phyloP scores from a whole-genome alignment of 2,888 invertebrate species.

The Tenthredo distinguenda region DNA sequence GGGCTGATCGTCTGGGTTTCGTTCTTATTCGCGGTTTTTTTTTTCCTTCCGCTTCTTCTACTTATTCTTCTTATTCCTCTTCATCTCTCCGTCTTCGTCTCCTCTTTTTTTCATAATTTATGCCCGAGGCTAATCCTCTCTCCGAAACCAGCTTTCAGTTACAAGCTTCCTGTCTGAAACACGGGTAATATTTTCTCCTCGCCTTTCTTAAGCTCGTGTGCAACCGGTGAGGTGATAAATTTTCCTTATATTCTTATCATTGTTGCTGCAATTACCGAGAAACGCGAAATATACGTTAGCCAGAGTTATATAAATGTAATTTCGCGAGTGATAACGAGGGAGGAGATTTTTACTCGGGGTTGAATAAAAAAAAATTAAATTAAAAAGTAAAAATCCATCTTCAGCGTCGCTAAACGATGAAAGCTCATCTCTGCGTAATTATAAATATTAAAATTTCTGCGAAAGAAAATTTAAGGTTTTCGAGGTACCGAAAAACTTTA shows the following conservation, averaged over 20 bases:
- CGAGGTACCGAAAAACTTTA: neutral
- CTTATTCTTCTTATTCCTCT: neutral
- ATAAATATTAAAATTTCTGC: neutral
- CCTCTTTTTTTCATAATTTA: constrained; percentile 25
- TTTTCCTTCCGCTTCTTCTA: neutral
- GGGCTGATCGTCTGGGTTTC: neutral
- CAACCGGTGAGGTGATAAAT: constrained; percentile 28
- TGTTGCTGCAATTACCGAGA: constrained; percentile 2
- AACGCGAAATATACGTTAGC: neutral
- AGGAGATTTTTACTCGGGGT: neutral
- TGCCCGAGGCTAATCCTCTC: constrained; percentile 22
- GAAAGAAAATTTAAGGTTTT: neutral
- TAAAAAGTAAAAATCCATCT: neutral
- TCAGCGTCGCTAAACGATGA: neutral
- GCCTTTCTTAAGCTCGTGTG: neutral
- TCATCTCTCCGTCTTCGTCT: neutral
- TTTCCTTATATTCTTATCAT: constrained; percentile 20
- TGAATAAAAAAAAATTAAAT: neutral
- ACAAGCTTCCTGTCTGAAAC: constrained; percentile 32
- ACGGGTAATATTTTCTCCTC: constrained; percentile 31
- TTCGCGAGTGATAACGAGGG: neutral
- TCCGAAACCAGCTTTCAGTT: constrained; percentile 38
- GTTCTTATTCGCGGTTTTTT: neutral
- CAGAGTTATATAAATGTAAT: neutral
- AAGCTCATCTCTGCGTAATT: neutral